Evolutionary conservation across 2,888 invertebrate genomes (phyloP), one percentile per base, ranked within the genome.

Genomic region (Malthinus flaveolus): DNA sequence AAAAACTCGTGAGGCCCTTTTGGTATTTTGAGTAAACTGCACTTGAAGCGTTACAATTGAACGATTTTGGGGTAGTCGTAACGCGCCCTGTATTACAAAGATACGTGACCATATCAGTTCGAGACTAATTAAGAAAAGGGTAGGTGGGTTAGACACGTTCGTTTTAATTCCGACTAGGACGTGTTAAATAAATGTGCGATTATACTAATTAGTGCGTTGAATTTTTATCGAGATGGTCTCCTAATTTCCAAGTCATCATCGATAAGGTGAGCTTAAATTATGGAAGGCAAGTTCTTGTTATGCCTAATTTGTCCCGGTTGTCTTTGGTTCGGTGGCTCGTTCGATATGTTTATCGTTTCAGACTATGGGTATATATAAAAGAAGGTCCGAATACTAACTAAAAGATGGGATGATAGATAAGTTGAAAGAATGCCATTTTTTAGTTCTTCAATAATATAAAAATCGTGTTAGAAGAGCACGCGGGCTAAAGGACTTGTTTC

Each of bases 271-370:
- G 73, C 68, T 75, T 76, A 75, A 76, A 75, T 75, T 76, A 76
- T 76, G 72, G 70, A 69, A 69, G 72, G 72, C 71, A 68, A 70
- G 71, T 71, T 66, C 71, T 71, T 75, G 76, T 76, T 74, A 70
- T 74, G 71, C 75, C 76, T 77, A 77, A 77, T 77, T 76, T 77
- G 75, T 73, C 72, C 73, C 72, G 73, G 65, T 73, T 67, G 69
- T 71, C 74, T 73, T 75, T 75, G 71, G 70, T 73, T 65, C 74
- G 67, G 74, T 73, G 74, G 75, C 76, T 72, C 72, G 72, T 72
- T 70, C 60, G 59, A 75, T 72, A 72, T 76, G 76, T 77, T 75
- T 75, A 75, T 76, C 75, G 72, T 73, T 71, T 66, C 70, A 64
- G 62, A 54, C 47, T 64, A 23, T 23, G 5, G 23, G 23, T 23